Percentiles rank a stretch among this genome's conserved stretches.
Evolutionary conservation across 2,888 invertebrate species (phyloP).

Genomic region (Tanaodytes sp.): DNA sequence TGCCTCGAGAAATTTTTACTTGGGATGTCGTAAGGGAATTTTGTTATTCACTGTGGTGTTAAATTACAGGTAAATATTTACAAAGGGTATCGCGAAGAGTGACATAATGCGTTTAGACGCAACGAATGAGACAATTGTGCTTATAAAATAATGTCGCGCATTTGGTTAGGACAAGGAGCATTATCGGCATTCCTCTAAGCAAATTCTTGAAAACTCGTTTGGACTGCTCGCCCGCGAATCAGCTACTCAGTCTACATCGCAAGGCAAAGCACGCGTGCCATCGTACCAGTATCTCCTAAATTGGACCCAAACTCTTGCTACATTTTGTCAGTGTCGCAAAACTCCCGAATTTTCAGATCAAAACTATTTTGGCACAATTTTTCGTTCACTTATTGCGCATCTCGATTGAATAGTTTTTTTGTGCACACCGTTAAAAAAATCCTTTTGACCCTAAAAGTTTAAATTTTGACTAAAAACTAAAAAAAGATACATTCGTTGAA

Average conservation of each 20-base stretch:
- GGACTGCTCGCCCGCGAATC: constrained; percentile 62
- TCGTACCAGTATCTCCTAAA: constrained; percentile 59
- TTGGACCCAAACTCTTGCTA: constrained; percentile 58
- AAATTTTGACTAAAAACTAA: no score
- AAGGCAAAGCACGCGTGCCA: constrained; percentile 58
- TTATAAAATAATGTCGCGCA: constrained; percentile 43
- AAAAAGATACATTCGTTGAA: no score
- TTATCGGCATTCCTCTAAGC: constrained; percentile 67
- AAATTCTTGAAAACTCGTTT: constrained; percentile 70
- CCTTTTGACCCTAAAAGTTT: no score
- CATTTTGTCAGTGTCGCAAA: constrained; percentile 29
- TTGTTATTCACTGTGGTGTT: no score
- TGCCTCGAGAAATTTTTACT: no score
- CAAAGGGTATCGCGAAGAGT: constrained; percentile 15
- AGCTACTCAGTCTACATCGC: constrained; percentile 60
- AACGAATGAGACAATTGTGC: constrained; percentile 45
- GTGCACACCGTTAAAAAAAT: no score
- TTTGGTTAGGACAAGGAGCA: constrained; percentile 57
- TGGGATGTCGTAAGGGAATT: no score
- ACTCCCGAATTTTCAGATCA: no score
- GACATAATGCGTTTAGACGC: constrained; percentile 33
- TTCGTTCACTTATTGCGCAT: no score
- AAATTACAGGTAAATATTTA: no score
- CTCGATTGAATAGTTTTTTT: no score
- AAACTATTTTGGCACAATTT: no score